A percentile compares a stretch with the other conserved stretches of the same genome.
These are phyloP conservation scores for Distichodus sexfasciatus DNA, from an alignment of 2,797 vertebrate species.

Conservation along the genomic window DNA sequence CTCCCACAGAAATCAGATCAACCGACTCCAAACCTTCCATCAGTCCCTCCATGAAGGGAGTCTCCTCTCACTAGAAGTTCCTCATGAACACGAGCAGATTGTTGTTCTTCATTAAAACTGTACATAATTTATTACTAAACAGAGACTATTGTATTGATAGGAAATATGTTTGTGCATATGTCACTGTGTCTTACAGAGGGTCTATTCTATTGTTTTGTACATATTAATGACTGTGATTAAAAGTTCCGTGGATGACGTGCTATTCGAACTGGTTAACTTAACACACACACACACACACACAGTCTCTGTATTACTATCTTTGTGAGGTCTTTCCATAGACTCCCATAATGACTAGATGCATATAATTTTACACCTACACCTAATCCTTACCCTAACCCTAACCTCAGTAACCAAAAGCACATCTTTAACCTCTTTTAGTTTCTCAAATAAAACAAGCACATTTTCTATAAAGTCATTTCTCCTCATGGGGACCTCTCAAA, in stretches of 20 bases:
- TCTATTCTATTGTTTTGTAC: constrained; percentile 58
- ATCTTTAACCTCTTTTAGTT: too few relatives aligned
- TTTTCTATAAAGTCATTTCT: too few relatives aligned
- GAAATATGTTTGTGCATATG: constrained; percentile 27
- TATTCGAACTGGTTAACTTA: neutral
- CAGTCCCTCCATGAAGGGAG: too few relatives aligned
- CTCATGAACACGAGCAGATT: neutral
- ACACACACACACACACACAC: neutral
- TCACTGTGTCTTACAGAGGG: constrained; percentile 42
- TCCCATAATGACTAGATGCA: too few relatives aligned
- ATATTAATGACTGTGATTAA: constrained; percentile 59
- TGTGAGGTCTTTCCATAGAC: too few relatives aligned
- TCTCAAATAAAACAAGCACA: too few relatives aligned
- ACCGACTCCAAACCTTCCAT: constrained; percentile 30
- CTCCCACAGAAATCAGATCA: constrained; percentile 49
- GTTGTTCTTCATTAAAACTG: constrained; percentile 48
- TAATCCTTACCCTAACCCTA: too few relatives aligned
- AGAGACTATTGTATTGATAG: constrained; percentile 24
- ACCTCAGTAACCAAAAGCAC: too few relatives aligned
- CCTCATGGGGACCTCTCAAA: too few relatives aligned
- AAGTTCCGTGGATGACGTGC: constrained; percentile 35
- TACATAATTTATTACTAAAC: constrained; percentile 68
- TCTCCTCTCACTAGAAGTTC: neutral
- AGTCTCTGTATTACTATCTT: too few relatives aligned
- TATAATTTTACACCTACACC: too few relatives aligned